Evolutionary conservation across 2,113 vertebrate species (phyloP), one percentile per base, ranked within the genome.

Genomic region (Apaloderma vittatum): DNA sequence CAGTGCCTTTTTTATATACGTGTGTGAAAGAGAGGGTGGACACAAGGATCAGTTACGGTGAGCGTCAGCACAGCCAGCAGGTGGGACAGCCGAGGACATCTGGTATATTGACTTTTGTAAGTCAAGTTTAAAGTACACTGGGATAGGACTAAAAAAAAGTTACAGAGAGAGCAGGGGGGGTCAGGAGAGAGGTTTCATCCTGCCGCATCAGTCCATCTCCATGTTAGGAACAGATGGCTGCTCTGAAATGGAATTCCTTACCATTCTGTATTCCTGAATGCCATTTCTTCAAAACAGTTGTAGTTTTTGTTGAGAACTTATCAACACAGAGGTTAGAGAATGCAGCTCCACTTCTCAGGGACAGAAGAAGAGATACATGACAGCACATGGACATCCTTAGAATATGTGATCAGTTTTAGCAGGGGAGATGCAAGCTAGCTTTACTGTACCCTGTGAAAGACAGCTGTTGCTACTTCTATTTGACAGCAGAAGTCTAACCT

Each of bases 401-500:
- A 75, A 34, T 83, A 62, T 49, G 5, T 65, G 49, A 77, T 80
- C 76, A 32, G 23, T 90, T 95, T 51, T 85, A 45, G 16, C 32
- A 65, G 19, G 17, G 46, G 61, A 91, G 52, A 65, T 68, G 58
- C 22, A 52, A 65, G 70, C 34, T 75, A 26, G 24, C 19, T 84
- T 72, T 81, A 48, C 48, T 30, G 23, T 62, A 37, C 87, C 59
- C 78, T 82, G 23, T 90, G 57, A 79, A 74, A 88, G 93, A 34
- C 55, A 78, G 21, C 62, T 90, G 14, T 62, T 79, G 20, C 15
- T 68, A 22, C 43, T 68, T 78, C 21, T 63, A 37, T 92, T 27
- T 91, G 81, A 78, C 27, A 81, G n/a, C n/a, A 59, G 43, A 72
- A 92, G 51, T 91, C 75, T 95, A 63, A 89, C 37, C 14, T 45